phyloP scores from a whole-genome alignment of 2,888 invertebrate species.

The Mesorhabditis sp. region DNA sequence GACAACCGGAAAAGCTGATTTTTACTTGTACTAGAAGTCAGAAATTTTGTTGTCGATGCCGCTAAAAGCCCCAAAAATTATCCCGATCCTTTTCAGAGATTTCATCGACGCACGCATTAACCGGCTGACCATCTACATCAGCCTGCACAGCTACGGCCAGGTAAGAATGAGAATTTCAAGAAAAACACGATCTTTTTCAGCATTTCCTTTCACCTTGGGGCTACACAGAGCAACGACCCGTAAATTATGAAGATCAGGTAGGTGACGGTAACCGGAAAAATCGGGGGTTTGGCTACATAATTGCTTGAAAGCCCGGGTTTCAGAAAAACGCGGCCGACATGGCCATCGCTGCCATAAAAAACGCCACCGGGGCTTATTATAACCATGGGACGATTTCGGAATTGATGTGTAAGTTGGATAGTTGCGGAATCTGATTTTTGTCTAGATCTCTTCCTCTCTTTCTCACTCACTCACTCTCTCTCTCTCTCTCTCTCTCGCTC shows the following conservation, averaged over 20 bases:
- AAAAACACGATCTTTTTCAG: constrained; percentile 9
- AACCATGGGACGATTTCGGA: constrained; percentile 53
- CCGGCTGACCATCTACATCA: constrained; percentile 48
- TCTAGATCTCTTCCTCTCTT: neutral
- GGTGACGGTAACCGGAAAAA: neutral
- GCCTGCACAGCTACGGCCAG: constrained; percentile 55
- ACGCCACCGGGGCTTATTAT: constrained; percentile 47
- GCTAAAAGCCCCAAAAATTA: too few relatives aligned
- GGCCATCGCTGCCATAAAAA: constrained; percentile 50
- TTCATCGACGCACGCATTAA: constrained; percentile 45
- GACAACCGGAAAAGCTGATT: too few relatives aligned
- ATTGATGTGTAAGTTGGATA: constrained; percentile 48
- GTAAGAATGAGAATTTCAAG: constrained; percentile 8
- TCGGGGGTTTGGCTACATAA: neutral
- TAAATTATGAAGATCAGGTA: constrained; percentile 44
- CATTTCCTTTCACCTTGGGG: constrained; percentile 54
- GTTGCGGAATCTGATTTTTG: neutral
- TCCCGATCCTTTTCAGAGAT: constrained; percentile 22
- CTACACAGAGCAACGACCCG: constrained; percentile 45
- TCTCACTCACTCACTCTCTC: neutral
- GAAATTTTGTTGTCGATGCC: too few relatives aligned
- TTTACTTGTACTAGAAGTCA: too few relatives aligned
- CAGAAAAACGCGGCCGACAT: constrained; percentile 46
- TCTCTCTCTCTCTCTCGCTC: neutral
- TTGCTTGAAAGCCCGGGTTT: neutral